Evolutionary conservation across 2,113 vertebrate genomes (phyloP).

Genomic region (Anoura caudifer): DNA sequence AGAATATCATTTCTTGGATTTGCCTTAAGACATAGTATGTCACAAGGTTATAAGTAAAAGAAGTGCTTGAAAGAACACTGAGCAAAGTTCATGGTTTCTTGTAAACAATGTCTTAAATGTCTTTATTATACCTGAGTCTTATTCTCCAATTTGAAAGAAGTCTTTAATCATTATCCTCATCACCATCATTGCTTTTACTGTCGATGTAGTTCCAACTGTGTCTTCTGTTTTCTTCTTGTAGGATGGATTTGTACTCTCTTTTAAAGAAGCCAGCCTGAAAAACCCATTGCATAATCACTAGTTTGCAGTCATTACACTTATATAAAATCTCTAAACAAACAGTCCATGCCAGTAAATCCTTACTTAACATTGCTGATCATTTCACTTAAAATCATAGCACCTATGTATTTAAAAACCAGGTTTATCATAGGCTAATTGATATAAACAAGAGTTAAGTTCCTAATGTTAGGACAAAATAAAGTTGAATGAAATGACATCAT

Average conservation of each 20-base stretch:
- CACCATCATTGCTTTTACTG: constrained; percentile 66
- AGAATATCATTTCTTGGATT: constrained; percentile 15
- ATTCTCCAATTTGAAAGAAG: constrained; percentile 61
- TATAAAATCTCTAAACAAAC: not conserved
- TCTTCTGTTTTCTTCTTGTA: constrained; percentile 82
- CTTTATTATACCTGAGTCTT: constrained; percentile 59
- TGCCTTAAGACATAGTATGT: not conserved
- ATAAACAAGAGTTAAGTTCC: not conserved
- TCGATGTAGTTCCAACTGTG: constrained; percentile 92
- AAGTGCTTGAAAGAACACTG: not conserved
- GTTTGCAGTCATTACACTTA: not conserved
- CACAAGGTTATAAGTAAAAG: not conserved
- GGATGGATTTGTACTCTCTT: constrained; percentile 83
- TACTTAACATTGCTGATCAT: not conserved
- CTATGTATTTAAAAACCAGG: not conserved
- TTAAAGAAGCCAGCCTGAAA: constrained; percentile 95
- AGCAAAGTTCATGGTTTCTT: constrained; percentile 43
- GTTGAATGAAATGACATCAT: not conserved
- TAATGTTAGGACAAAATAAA: not conserved
- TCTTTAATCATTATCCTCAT: constrained; percentile 73
- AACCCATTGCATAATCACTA: constrained; percentile 56
- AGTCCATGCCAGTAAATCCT: not conserved
- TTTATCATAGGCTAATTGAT: not conserved
- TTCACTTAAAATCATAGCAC: not conserved
- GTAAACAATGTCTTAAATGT: constrained; percentile 54